These are phyloP conservation scores for Cervus canadensis DNA, from an alignment of 2,113 vertebrate species.

Conservation along the genomic window DNA sequence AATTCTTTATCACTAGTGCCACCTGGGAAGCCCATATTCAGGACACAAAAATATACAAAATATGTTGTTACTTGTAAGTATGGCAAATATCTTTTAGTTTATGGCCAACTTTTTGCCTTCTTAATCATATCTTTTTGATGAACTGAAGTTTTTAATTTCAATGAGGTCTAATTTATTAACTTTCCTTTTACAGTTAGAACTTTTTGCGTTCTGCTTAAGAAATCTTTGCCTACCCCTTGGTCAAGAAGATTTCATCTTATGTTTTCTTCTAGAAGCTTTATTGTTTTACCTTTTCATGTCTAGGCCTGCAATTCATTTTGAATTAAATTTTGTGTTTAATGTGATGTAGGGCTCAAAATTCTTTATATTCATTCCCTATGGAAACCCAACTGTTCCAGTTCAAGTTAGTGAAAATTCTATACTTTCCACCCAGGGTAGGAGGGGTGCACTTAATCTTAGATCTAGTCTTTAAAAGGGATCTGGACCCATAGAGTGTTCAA, in stretches of 20 bases:
- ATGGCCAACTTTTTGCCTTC: not conserved
- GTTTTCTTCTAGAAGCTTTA: not conserved
- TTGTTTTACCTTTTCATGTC: not conserved
- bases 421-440: not conserved
- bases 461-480: not conserved
- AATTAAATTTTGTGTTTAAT: not conserved
- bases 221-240: not conserved
- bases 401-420: not conserved
- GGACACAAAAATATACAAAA: not conserved
- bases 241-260: not conserved
- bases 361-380: not conserved
- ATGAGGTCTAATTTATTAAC: not conserved
- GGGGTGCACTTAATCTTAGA: not conserved
- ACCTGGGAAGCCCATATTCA: not conserved
- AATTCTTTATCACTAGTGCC: not conserved
- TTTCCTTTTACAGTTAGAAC: not conserved
- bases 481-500: not conserved
- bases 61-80: not conserved
- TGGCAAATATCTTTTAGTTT: not conserved
- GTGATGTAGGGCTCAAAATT: not conserved
- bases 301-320: not conserved
- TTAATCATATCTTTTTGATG: not conserved
- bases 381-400: not conserved
- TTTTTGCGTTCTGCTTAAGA: not conserved
- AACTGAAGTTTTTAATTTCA: not conserved